Evolutionary conservation across 1,140 invertebrate species (phyloP).

Genomic region (Metopolophium dirhodum): DNA sequence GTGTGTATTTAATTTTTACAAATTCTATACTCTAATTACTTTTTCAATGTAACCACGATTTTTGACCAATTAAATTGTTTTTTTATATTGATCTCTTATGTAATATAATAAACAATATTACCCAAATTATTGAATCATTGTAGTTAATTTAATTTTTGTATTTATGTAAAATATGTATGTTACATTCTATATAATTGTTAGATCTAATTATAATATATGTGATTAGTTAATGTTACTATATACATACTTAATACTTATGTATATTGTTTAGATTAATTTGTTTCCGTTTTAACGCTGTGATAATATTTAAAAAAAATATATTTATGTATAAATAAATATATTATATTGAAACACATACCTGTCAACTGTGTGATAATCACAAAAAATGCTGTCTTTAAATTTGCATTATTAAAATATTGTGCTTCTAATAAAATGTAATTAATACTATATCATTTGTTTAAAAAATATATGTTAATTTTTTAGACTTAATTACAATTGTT

Average conservation of each 20-base stretch:
- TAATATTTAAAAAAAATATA: slow-evolving; percentile 28
- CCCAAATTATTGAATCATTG: slow-evolving; percentile 28
- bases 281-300: slow-evolving; percentile 53
- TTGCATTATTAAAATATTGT: slow-evolving; percentile 46
- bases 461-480: slow-evolving; percentile 18
- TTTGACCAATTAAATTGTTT: slow-evolving; percentile 40
- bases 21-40: not conserved
- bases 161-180: slow-evolving; percentile 28
- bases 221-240: slow-evolving; percentile 33
- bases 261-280: slow-evolving; percentile 47
- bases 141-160: slow-evolving; percentile 40
- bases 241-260: not conserved
- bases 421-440: slow-evolving; percentile 28
- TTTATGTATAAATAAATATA: slow-evolving; percentile 35
- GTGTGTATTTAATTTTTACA: not conserved
- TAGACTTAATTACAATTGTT: slow-evolving; percentile 43
- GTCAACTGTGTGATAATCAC: not conserved
- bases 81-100: slow-evolving; percentile 31
- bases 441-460: slow-evolving; percentile 39
- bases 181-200: slow-evolving; percentile 28
- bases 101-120: slow-evolving; percentile 37
- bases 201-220: slow-evolving; percentile 40
- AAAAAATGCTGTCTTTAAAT: slow-evolving; percentile 5
- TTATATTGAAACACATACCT: slow-evolving; percentile 4
- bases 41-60: slow-evolving; percentile 8